Evolutionary conservation across 2,797 vertebrate genomes (phyloP).

Genomic region (Gallinago stenura): DNA sequence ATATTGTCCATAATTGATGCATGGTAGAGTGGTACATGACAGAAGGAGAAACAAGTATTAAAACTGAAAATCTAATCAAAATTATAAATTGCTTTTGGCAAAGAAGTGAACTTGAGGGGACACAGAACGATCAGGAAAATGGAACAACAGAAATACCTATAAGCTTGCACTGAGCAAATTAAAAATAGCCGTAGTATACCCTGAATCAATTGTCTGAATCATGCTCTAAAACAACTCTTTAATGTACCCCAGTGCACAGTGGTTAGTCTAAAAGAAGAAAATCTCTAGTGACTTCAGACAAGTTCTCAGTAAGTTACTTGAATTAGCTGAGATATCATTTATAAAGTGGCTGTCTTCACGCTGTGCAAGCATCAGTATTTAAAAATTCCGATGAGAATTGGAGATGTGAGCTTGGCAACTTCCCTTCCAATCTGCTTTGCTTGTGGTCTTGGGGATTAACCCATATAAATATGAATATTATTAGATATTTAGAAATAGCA

Average conservation of each 20-base stretch:
- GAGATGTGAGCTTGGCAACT: not conserved
- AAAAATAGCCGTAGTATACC: not conserved
- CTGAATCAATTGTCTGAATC: slow-evolving; percentile 34
- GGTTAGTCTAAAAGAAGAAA: not conserved
- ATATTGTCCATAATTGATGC: not conserved
- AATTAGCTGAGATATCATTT: slow-evolving; percentile 8
- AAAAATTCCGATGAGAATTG: not conserved
- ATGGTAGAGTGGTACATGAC: not conserved
- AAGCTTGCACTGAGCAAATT: not conserved
- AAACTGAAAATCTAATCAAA: not conserved
- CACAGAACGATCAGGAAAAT: not conserved
- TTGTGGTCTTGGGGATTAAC: slow-evolving; percentile 34
- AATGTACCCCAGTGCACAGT: not conserved
- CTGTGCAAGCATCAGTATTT: not conserved
- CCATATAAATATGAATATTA: slow-evolving; percentile 15
- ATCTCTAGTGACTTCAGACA: slow-evolving; percentile 9
- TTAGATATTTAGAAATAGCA: slow-evolving; percentile 7
- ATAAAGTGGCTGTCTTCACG: not conserved
- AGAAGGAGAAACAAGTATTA: not conserved
- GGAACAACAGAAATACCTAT: not conserved
- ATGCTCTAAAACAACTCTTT: not conserved
- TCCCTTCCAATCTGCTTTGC: slow-evolving; percentile 2
- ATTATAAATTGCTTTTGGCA: not conserved
- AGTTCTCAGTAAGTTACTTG: not conserved
- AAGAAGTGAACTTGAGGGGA: not conserved